Conservation (phyloP, 2,888 invertebrate genomes). For the Cephonodes hylas region DNA sequence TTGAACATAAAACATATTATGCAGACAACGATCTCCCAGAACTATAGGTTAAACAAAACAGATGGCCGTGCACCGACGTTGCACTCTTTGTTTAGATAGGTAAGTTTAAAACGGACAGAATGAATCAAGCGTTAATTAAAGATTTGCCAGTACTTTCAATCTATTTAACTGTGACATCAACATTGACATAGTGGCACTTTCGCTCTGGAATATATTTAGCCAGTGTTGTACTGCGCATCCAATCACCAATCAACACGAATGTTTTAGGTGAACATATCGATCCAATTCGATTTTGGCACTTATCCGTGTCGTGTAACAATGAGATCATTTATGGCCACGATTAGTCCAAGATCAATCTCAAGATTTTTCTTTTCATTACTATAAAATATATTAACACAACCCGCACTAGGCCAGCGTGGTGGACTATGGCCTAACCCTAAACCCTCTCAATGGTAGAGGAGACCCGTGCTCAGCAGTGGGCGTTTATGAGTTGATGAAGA, state of each 20-base stretch:
- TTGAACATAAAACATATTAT: background rate
- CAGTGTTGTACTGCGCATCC: conserved; percentile 33
- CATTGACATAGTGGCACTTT: conserved; percentile 68
- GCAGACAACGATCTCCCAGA: background rate
- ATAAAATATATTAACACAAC: background rate
- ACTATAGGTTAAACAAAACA: background rate
- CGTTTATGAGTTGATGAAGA: too few relatives aligned
- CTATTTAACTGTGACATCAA: conserved; percentile 48
- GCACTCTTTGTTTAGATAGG: background rate
- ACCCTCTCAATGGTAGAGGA: too few relatives aligned
- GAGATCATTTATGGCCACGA: conserved; percentile 27
- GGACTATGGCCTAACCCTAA: too few relatives aligned
- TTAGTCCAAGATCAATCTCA: background rate
- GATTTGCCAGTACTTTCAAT: conserved; percentile 23
- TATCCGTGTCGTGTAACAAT: conserved; percentile 24
- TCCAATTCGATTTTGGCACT: conserved; percentile 55
- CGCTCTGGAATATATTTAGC: conserved; percentile 48
- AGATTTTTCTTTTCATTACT: background rate
- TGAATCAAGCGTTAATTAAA: background rate
- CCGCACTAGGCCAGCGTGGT: too few relatives aligned
- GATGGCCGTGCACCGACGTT: conserved; percentile 5
- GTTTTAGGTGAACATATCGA: conserved; percentile 40
- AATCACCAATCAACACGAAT: conserved; percentile 32
- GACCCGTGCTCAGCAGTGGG: too few relatives aligned
- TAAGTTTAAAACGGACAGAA: background rate